Percentiles rank a stretch among this genome's conserved stretches.
These are phyloP conservation scores for Ceyx margarethae DNA, from an alignment of 2,113 vertebrate genomes.

Conservation along the genomic window DNA sequence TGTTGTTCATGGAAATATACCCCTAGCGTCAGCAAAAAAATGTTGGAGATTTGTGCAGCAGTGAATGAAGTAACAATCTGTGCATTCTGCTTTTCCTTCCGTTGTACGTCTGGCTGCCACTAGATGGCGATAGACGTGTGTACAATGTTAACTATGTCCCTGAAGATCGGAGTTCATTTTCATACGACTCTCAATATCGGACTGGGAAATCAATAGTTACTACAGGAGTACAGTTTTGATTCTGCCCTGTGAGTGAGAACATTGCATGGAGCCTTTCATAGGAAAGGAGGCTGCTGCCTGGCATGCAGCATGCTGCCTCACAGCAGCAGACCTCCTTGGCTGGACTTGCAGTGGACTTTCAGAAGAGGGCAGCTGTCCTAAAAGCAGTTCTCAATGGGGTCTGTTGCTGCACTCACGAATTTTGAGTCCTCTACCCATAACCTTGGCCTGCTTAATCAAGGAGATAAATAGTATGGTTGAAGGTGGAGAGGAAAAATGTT, in stretches of 20 bases:
- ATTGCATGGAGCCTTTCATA: background rate
- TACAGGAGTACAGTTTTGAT: background rate
- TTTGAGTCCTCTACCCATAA: background rate
- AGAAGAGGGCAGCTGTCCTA: background rate
- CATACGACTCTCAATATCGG: background rate
- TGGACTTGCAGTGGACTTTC: background rate
- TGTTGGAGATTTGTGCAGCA: background rate
- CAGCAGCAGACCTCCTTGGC: background rate
- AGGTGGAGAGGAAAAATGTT: background rate
- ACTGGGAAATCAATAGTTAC: background rate
- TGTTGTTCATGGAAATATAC: background rate
- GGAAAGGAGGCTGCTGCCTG: background rate
- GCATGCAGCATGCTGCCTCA: background rate
- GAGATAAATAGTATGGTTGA: background rate
- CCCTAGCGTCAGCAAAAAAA: background rate
- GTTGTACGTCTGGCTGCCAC: constrained; percentile 24
- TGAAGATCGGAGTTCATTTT: background rate
- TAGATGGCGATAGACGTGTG: constrained; percentile 63
- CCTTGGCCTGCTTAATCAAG: background rate
- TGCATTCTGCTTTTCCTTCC: background rate
- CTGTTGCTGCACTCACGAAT: background rate
- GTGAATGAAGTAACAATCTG: background rate
- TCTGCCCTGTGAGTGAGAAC: background rate
- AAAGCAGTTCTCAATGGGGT: background rate
- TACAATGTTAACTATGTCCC: background rate